Conservation (phyloP, 2,888 invertebrate species). For the Hanleya hanleyi region DNA sequence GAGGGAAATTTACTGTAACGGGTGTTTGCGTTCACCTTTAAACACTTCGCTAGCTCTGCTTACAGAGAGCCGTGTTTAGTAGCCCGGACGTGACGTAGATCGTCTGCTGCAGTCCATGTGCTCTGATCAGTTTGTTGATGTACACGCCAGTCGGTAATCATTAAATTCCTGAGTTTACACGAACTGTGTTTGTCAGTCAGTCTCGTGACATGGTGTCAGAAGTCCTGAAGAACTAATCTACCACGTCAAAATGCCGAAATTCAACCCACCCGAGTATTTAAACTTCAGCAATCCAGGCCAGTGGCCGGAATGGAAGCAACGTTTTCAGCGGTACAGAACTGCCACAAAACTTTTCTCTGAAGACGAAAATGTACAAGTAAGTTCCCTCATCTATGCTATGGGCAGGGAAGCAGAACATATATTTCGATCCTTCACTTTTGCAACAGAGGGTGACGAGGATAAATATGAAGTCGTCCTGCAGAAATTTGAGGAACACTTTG, state of each 20-base stretch:
- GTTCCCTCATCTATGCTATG: slow-evolving; percentile 25
- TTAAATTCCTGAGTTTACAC: too few species aligned
- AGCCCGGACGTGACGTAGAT: too few species aligned
- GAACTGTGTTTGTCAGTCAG: too few species aligned
- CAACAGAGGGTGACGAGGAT: slow-evolving; percentile 6
- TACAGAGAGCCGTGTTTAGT: too few species aligned
- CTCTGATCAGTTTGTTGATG: too few species aligned
- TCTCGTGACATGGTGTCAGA: slow-evolving; percentile 8
- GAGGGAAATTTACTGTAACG: too few species aligned
- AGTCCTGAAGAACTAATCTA: background rate
- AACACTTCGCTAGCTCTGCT: too few species aligned
- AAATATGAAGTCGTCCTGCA: slow-evolving; percentile 20
- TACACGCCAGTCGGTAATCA: too few species aligned
- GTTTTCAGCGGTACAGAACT: slow-evolving; percentile 17
- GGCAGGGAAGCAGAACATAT: slow-evolving; percentile 22
- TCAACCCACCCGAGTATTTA: slow-evolving; percentile 21
- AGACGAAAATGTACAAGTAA: slow-evolving; percentile 18
- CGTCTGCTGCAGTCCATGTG: too few species aligned
- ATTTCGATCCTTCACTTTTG: slow-evolving; percentile 22
- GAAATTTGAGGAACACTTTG: slow-evolving; percentile 28
- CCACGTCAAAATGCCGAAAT: slow-evolving; percentile 18
- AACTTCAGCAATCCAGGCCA: slow-evolving; percentile 16
- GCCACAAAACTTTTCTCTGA: slow-evolving; percentile 19
- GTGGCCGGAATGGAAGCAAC: slow-evolving; percentile 27
- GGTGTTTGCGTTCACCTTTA: too few species aligned